Percentiles rank a stretch among this genome's conserved stretches.
Conservation (phyloP, 2,113 vertebrate genomes). For the Muntiacus muntjak region DNA sequence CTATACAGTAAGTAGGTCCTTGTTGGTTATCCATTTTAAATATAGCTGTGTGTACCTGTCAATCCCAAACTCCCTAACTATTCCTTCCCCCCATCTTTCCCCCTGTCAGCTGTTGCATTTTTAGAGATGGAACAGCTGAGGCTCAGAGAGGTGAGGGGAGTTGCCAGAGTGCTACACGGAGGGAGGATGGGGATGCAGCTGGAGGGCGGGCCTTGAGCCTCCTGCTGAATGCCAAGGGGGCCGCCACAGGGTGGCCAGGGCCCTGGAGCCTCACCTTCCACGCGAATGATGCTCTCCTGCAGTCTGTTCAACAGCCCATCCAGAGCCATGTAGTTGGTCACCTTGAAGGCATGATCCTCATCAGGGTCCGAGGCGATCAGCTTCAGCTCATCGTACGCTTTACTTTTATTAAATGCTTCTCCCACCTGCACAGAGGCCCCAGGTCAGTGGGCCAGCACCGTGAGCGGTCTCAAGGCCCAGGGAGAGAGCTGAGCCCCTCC, state of each 20-base stretch:
- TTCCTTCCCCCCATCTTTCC: neutral
- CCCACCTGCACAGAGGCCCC: constrained; percentile 78
- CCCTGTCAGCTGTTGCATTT: neutral
- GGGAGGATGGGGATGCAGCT: neutral
- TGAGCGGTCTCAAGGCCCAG: neutral
- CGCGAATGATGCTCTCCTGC: constrained; percentile 76
- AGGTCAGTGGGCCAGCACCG: rapidly evolving
- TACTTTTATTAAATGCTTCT: neutral
- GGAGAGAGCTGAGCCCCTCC: neutral
- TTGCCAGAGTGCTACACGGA: neutral
- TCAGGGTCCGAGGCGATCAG: constrained; percentile 80
- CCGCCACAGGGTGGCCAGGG: neutral
- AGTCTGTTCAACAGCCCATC: constrained; percentile 76
- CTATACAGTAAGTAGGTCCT: neutral
- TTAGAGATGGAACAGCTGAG: neutral
- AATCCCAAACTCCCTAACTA: neutral
- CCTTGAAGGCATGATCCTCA: constrained; percentile 76
- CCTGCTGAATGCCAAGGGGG: neutral
- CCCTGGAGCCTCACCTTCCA: constrained; percentile 76
- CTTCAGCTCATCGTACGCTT: constrained; percentile 67
- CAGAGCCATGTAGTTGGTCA: constrained; percentile 80
- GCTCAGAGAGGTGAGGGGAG: neutral
- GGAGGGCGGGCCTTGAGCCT: neutral
- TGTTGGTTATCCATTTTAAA: neutral
- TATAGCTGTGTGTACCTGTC: neutral